A percentile compares a stretch with the other conserved stretches of the same genome.
phyloP scores from a whole-genome alignment of 2,888 invertebrate genomes.

The Melieria crassipennis region DNA sequence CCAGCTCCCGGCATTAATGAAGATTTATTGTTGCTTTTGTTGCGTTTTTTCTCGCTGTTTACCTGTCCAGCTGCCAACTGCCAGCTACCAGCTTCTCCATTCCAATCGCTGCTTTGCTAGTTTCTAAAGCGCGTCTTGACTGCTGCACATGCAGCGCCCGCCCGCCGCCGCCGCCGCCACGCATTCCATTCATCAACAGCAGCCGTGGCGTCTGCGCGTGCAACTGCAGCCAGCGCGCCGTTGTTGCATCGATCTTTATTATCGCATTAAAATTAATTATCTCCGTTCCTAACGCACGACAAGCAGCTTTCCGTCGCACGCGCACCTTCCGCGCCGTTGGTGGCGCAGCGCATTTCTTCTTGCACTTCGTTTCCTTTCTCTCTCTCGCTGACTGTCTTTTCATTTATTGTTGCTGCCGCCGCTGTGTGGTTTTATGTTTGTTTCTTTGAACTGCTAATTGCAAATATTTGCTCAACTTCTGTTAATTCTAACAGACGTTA shows the following conservation, averaged over 20 bases:
- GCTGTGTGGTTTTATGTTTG: background rate
- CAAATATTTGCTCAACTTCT: conserved; percentile 20
- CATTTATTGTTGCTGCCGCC: background rate
- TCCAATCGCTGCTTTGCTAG: conserved; percentile 12
- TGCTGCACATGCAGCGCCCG: background rate
- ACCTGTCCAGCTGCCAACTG: background rate
- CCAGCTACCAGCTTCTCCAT: background rate
- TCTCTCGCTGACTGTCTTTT: background rate
- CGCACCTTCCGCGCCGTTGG: conserved; percentile 1
- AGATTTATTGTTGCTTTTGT: conserved; percentile 38
- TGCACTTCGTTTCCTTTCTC: background rate
- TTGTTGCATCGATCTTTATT: conserved; percentile 28
- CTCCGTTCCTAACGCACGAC: conserved; percentile 22
- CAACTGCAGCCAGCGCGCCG: background rate
- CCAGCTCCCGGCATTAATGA: conserved; percentile 40
- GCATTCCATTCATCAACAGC: too few species aligned
- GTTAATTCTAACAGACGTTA: conserved; percentile 32
- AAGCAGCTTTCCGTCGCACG: too few species aligned
- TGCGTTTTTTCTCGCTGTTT: conserved; percentile 8
- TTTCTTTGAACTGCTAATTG: background rate
- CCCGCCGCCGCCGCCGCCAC: too few species aligned
- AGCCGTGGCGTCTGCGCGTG: too few species aligned
- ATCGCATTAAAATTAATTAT: conserved; percentile 34
- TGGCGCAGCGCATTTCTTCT: background rate
- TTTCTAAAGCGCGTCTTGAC: background rate